These are phyloP conservation scores for Erynnis tages DNA, from an alignment of 2,888 invertebrate genomes.

Conservation along the genomic window DNA sequence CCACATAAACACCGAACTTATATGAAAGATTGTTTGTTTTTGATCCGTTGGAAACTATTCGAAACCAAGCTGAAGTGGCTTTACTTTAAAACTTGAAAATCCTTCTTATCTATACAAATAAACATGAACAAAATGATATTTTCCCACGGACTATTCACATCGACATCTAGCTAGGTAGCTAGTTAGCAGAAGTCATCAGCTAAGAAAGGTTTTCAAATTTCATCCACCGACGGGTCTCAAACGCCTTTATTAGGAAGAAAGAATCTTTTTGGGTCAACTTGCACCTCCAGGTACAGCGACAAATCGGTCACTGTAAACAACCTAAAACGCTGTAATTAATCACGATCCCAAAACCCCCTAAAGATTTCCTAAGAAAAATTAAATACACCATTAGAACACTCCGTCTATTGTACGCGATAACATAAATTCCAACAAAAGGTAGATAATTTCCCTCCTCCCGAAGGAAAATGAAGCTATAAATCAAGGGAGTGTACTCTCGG, in stretches of 20 bases:
- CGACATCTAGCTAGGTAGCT: too few relatives aligned
- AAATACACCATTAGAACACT: constrained; percentile 27
- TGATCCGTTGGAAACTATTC: background rate
- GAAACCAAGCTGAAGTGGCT: background rate
- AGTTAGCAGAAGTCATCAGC: too few relatives aligned
- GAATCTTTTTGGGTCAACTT: too few relatives aligned
- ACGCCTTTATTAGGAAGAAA: too few relatives aligned
- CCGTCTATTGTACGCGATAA: constrained; percentile 33
- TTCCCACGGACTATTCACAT: too few relatives aligned
- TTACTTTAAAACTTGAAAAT: too few relatives aligned
- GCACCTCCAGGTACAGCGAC: too few relatives aligned
- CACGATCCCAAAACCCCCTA: constrained; percentile 1
- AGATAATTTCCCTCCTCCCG: constrained; percentile 38
- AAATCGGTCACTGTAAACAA: too few relatives aligned
- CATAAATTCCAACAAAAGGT: constrained; percentile 37
- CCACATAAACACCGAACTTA: background rate
- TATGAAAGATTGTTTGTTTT: background rate
- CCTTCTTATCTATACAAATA: too few relatives aligned
- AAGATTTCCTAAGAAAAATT: constrained; percentile 20
- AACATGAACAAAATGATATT: too few relatives aligned
- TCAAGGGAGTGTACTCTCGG: constrained; percentile 39
- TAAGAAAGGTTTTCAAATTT: too few relatives aligned
- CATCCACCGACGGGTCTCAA: too few relatives aligned
- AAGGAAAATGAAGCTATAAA: constrained; percentile 49
- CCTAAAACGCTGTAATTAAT: constrained; percentile 7